Percentiles rank a stretch among this genome's conserved stretches.
Conservation (phyloP, 1,140 invertebrate species). For the Drosophila bipectinata region DNA sequence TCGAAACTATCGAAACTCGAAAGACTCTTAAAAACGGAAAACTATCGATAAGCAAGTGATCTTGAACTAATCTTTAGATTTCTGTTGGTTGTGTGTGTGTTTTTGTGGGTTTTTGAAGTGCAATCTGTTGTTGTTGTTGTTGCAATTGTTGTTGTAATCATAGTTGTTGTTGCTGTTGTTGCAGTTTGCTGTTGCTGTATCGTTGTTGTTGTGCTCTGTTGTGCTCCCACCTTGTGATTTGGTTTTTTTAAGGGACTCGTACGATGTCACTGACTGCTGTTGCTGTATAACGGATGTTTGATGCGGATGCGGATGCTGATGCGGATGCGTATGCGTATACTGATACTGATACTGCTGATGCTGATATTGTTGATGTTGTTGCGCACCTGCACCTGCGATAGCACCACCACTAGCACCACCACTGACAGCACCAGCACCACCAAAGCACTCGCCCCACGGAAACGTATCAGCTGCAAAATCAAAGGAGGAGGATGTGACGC, state of each 20-base stretch:
- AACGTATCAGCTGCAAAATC: conserved; percentile 34
- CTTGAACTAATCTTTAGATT: not conserved
- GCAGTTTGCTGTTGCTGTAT: conserved; percentile 7
- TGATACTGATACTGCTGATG: conserved; percentile 53
- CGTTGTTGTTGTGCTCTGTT: conserved; percentile 63
- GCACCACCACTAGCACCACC: conserved; percentile 5
- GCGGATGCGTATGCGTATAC: conserved; percentile 47
- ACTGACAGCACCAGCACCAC: conserved; percentile 23
- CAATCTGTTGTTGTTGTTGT: conserved; percentile 21
- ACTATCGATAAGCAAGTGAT: not conserved
- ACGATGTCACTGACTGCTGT: conserved; percentile 78
- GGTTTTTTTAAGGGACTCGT: conserved; percentile 86
- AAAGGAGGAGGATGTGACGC: conserved; percentile 51
- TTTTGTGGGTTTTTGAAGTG: conserved; percentile 9
- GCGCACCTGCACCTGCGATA: conserved; percentile 64
- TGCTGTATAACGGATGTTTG: conserved; percentile 76
- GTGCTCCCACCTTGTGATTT: conserved; percentile 94
- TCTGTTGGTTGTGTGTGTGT: not conserved
- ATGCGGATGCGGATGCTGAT: conserved; percentile 67
- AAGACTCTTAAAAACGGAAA: not conserved
- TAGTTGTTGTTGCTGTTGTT: conserved; percentile 19
- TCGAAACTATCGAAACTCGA: not conserved
- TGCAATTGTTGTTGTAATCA: conserved; percentile 13
- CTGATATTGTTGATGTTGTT: conserved; percentile 55
- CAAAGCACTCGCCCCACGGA: conserved; percentile 18